Base-by-base conservation (phyloP, 2,888 invertebrate genomes). In the Philonicus albiceps region DNA sequence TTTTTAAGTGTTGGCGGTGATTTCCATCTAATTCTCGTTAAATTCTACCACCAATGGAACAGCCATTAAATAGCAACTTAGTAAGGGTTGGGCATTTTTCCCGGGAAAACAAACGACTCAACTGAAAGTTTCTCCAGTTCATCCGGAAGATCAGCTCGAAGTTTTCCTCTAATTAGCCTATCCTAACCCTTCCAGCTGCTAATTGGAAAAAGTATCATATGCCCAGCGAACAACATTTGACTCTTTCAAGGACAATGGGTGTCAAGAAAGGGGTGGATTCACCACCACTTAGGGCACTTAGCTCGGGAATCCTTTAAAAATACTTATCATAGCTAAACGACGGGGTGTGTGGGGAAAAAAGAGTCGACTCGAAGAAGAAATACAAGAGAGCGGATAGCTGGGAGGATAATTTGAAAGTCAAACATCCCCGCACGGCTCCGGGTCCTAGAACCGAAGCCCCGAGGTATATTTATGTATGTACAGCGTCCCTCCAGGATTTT, bases 341-440 rank as follows among this genome's bases (percentile, higher is more conserved):
- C 49, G 53, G n/a, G 6, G n/a, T 0, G 49, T 5, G n/a, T 7
- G 49, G 40, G 22, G 22, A 11, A 49, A 55, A 86, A 85, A 55
- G 55, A 37, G 55, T 34, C n/a, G 19, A 55, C 19, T 49, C 49
- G 16, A 64, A 53, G 40, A 86, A 78, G 72, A 64, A 78, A 86
- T 31, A 74, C 27, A 37, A 6, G 37, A 76, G 49, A 53, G 16
- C 55, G 31, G 72, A 84, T 64, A 72, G 73, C 72, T 37, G 43
- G 87, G 88, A 87, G 87, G 88, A 89, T 89, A 88, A 89, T 89
- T 89, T 89, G 87, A 88, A 89, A 89, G 89, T 89, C 89, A 89
- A 89, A 89, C 89, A 89, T 89, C 88, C 88, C 86, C 86, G 64
- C 85, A 80, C 86, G 85, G 85, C 75, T 78, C 16, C 40, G 49